Evolutionary conservation across 2,888 invertebrate species (phyloP).

Genomic region (Orchesellides sinensis): DNA sequence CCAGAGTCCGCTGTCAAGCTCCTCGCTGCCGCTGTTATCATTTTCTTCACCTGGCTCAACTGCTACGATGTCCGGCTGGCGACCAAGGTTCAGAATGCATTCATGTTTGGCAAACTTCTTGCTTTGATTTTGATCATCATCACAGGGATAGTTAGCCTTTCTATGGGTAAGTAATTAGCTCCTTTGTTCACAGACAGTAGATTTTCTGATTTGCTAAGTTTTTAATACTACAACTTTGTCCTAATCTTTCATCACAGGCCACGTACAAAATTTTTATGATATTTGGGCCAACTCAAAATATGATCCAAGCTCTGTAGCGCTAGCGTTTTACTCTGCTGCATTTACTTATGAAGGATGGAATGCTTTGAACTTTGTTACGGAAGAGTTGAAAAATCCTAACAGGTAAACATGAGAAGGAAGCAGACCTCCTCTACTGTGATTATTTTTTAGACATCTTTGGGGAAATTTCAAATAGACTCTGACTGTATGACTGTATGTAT

Average conservation of each 20-base stretch:
- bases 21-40: constrained; percentile 88
- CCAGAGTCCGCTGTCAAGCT: constrained; percentile 85
- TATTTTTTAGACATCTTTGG: background rate
- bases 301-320: constrained; percentile 90
- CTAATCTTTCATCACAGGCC: constrained; percentile 10
- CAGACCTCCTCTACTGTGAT: too few species aligned
- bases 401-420: too few species aligned
- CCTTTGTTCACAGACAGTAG: too few species aligned
- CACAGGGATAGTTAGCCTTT: constrained; percentile 87
- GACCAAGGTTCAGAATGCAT: constrained; percentile 91
- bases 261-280: constrained; percentile 82
- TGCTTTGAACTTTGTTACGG: constrained; percentile 96
- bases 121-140: constrained; percentile 90
- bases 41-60: constrained; percentile 91
- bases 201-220: too few species aligned
- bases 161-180: constrained; percentile 81
- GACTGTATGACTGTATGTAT: constrained; percentile 71
- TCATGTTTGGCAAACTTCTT: constrained; percentile 94
- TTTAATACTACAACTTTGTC: too few species aligned
- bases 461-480: too few species aligned
- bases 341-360: constrained; percentile 90
- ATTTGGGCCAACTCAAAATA: constrained; percentile 86
- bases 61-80: constrained; percentile 92
- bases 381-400: constrained; percentile 91
- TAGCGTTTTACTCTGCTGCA: constrained; percentile 76